Evolutionary conservation across 2,888 invertebrate genomes (phyloP).

Genomic region (Drosophila greeni): DNA sequence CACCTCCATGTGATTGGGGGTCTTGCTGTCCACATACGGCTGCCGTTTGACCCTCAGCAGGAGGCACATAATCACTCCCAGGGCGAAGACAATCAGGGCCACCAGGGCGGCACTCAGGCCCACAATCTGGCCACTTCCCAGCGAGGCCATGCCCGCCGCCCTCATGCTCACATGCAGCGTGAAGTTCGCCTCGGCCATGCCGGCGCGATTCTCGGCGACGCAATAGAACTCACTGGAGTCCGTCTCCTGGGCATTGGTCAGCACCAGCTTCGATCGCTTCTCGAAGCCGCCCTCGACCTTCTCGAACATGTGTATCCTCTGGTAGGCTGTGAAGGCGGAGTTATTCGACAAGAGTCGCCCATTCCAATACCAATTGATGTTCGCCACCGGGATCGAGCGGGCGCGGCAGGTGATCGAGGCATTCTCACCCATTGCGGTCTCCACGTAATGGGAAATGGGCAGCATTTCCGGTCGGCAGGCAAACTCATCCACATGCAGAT

Average conservation of each 20-base stretch:
- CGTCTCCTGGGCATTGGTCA: slow-evolving; percentile 90
- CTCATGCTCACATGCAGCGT: slow-evolving; percentile 89
- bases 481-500: slow-evolving; percentile 88
- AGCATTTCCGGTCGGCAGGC: slow-evolving; percentile 91
- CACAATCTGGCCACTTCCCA: slow-evolving; percentile 91
- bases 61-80: slow-evolving; percentile 86
- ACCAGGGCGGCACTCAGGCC: slow-evolving; percentile 90
- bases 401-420: slow-evolving; percentile 90
- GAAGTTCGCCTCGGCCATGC: slow-evolving; percentile 92
- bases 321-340: slow-evolving; percentile 87
- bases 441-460: slow-evolving; percentile 86
- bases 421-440: slow-evolving; percentile 89
- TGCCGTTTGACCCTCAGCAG: slow-evolving; percentile 87
- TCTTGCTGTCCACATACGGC: slow-evolving; percentile 87
- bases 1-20: slow-evolving; percentile 86
- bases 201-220: slow-evolving; percentile 93
- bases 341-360: slow-evolving; percentile 88
- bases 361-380: slow-evolving; percentile 92
- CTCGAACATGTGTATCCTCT: slow-evolving; percentile 87
- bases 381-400: slow-evolving; percentile 88
- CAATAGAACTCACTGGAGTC: slow-evolving; percentile 93
- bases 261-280: slow-evolving; percentile 86
- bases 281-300: slow-evolving; percentile 82
- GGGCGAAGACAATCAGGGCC: slow-evolving; percentile 86
- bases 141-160: slow-evolving; percentile 88